Base-by-base conservation (phyloP, 2,888 invertebrate genomes). In the Lycia hirtaria region DNA sequence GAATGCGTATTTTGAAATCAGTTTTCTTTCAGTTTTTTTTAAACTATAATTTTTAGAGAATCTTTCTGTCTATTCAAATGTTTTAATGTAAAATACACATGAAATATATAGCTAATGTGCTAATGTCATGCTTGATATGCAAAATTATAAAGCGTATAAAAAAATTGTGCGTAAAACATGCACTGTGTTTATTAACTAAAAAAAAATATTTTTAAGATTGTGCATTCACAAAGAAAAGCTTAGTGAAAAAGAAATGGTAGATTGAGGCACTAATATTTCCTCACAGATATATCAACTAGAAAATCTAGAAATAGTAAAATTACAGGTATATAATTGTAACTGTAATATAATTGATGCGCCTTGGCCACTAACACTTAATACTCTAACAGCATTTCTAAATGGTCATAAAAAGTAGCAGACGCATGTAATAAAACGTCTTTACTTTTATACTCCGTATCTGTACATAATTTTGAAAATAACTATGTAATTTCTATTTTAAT, bases 391-490 rank as follows among this genome's bases (percentile, higher is more conserved):
- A 47, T 47, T 37, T 47, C 47, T 47, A 35, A 24, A 47, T 47
- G 35, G 26, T 47, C 47, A 17, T 47, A 47, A 47, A 47, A 47
- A 17, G 14, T 24, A 47, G 32, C 33, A 45, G 35, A 35, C 33
- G 22, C 35, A 17, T 15, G 10, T 33, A 22, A 35, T 37, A 35
- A 47, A 47, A 35, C 26, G n/a, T 3, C 5, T 45, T 20, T 47
- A n/a, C n/a, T 47, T 47, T 47, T 47, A 47, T 47, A 35, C 24
- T 33, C 47, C 47, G 47, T 47, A 47, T 37, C 47, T 47, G 35
- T 47, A 35, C 17, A 26, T 33, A 47, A 37, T 47, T 47, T 7
- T 15, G 22, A n/a, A 24, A 24, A 35, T 35, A 47, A 35, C 47
- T 1, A 35, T 9, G 7, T 1, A 22, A 24, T 38, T 12, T 38